A percentile compares a stretch with the other conserved stretches of the same genome.
phyloP scores from a whole-genome alignment of 2,113 vertebrate species.

The Platysteira castanea region DNA sequence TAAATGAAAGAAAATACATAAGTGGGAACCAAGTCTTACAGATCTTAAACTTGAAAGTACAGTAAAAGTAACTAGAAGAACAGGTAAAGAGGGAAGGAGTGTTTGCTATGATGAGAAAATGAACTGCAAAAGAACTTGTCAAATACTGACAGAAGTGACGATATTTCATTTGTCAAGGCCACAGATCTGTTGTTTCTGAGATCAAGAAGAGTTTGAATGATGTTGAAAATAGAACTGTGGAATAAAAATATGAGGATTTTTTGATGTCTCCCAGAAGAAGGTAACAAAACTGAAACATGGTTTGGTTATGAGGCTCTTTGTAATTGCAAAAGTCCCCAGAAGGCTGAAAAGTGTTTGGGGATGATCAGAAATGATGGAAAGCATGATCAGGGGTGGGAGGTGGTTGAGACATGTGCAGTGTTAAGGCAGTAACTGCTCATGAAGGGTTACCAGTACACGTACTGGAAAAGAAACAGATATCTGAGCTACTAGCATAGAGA shows the following conservation, averaged over 20 bases:
- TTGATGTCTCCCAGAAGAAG: neutral
- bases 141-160: neutral
- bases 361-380: neutral
- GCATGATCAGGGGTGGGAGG: neutral
- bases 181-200: neutral
- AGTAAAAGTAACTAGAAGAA: neutral
- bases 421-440: neutral
- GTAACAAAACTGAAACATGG: neutral
- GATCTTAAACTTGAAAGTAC: neutral
- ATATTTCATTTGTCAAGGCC: neutral
- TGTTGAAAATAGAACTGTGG: neutral
- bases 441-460: neutral
- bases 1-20: neutral
- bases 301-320: neutral
- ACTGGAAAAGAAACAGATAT: neutral
- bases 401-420: fast-evolving
- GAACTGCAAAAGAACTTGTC: neutral
- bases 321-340: neutral
- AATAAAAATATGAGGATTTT: neutral
- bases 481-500: neutral
- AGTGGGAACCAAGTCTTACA: neutral
- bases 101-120: neutral
- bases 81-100: neutral
- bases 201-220: neutral
- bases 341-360: neutral